Base-by-base conservation (phyloP, 2,888 invertebrate species). In the Salticus scenicus region DNA sequence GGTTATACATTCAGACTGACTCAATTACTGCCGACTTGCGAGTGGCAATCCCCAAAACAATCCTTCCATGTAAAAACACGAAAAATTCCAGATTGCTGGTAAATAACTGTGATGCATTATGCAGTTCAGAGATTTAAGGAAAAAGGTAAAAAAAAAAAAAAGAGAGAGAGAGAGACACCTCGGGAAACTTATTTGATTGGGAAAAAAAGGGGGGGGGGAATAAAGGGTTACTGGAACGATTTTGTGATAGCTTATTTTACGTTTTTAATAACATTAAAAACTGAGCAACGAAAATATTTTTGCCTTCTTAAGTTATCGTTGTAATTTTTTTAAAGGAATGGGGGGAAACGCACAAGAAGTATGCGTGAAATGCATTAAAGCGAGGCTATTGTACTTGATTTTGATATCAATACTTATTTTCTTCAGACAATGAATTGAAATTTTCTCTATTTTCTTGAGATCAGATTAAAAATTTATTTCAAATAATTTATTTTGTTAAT, bases 271-370 rank as follows among this genome's bases (percentile, higher is more conserved):
- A 20, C 24, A 57, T 5, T n/a, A 24, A 57, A 57, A 20, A 12
- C 47, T 67, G 51, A 76, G 67, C 67, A 76, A 76, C 76, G 76
- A 76, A 76, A 27, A 47, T 69, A 69, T 69, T 51, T n/a, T 64
- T 76, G 69, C 51, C 51, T 67, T 20, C 51, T 31, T 17, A 70
- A 51, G 41, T 41, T 66, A 30, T 42, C 42, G 42, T 20, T 14
- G 41, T 42, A 28, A 33, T 14, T 17, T 20, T 20, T 51, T 17
- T 20, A 51, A 20, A 51, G n/a, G 1, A 20, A 51, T 51, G 51
- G 51, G 51, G n/a, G 20, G 27, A 76, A 76, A 69, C 76, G 76
- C 76, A 76, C 76, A 76, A 76, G 67, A 76, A 24, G 31, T 12
- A 57, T 12, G 57, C 7, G 57, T 66, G 63, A 63, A 63, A 63